Percentiles rank a stretch among this genome's conserved stretches.
phyloP scores from a whole-genome alignment of 2,113 vertebrate genomes.

The Oreochromis niloticus region DNA sequence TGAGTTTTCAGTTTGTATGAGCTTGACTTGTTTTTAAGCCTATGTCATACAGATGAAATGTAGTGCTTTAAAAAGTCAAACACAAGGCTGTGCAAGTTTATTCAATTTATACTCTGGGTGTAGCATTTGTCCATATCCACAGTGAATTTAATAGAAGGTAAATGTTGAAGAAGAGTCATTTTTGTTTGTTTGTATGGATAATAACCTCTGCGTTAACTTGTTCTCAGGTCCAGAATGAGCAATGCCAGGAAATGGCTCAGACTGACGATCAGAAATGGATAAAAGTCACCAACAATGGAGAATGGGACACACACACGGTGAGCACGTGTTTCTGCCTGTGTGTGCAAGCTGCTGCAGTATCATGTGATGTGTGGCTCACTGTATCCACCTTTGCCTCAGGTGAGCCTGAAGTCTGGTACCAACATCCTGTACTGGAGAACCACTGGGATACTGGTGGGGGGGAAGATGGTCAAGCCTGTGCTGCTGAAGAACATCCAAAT shows the following conservation, averaged over 20 bases:
- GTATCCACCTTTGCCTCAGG: constrained; percentile 60
- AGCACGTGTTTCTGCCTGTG: constrained; percentile 25
- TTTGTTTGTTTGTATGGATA: background rate
- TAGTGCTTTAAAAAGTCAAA: background rate
- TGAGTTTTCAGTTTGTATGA: background rate
- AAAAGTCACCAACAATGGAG: constrained; percentile 83
- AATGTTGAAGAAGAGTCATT: background rate
- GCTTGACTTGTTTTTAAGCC: background rate
- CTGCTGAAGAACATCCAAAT: constrained; percentile 92
- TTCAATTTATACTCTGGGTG: background rate
- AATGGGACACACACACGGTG: constrained; percentile 89
- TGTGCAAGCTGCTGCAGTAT: background rate
- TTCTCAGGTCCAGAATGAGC: constrained; percentile 92
- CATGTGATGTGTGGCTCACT: background rate
- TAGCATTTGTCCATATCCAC: background rate
- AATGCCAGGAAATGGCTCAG: constrained; percentile 91
- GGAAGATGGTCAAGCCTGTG: constrained; percentile 89
- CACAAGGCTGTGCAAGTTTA: background rate
- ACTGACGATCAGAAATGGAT: constrained; percentile 89
- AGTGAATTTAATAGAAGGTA: background rate
- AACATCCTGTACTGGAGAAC: constrained; percentile 98
- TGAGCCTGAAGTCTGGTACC: constrained; percentile 87
- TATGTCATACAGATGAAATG: background rate
- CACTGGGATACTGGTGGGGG: constrained; percentile 88
- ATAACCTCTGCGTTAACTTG: background rate